Evolutionary conservation across 2,113 vertebrate genomes (phyloP).

Genomic region (Cephalophus harveyi): DNA sequence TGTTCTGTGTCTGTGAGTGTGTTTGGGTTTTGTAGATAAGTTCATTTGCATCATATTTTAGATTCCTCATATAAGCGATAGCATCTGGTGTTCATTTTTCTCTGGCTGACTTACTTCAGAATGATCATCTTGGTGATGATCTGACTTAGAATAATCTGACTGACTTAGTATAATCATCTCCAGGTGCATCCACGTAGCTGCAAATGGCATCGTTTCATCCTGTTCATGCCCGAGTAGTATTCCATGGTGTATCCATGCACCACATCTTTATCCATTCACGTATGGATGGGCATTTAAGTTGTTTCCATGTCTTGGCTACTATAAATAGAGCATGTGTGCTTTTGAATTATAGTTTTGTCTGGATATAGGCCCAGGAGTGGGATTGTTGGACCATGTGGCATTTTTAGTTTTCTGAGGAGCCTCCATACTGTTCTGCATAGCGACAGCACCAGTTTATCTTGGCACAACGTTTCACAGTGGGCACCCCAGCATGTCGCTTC

Average conservation of each 20-base stretch:
- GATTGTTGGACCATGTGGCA: neutral
- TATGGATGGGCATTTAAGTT: neutral
- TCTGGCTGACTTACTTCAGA: neutral
- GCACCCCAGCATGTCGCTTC: accelerated
- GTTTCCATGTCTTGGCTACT: neutral
- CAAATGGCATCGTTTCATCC: neutral
- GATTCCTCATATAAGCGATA: neutral
- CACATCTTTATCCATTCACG: neutral
- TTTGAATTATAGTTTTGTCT: neutral
- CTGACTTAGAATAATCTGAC: too few species aligned
- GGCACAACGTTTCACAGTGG: accelerated
- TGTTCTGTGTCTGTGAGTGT: neutral
- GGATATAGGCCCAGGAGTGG: neutral
- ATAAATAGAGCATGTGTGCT: neutral
- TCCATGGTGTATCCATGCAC: too few species aligned
- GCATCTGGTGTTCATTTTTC: neutral
- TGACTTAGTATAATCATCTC: neutral
- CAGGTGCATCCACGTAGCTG: neutral
- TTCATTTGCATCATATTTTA: neutral
- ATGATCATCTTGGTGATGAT: neutral
- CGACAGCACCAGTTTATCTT: neutral
- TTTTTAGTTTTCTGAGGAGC: neutral
- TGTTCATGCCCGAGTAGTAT: neutral
- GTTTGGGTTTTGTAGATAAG: neutral
- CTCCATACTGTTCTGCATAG: neutral